Conservation (phyloP, 2,888 invertebrate species). For the Eristalis tenax region DNA sequence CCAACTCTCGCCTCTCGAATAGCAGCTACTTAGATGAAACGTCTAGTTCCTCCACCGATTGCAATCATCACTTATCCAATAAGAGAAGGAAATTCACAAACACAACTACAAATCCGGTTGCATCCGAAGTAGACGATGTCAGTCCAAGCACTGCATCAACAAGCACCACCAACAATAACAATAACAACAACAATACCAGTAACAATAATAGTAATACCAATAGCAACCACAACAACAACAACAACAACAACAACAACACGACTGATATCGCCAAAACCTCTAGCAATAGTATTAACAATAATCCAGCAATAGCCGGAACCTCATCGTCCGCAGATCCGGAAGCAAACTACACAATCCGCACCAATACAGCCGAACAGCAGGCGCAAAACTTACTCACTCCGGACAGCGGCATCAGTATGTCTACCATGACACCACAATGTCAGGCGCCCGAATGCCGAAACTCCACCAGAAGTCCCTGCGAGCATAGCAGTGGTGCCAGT, state of each 20-base stretch:
- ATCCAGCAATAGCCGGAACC: conserved; percentile 47
- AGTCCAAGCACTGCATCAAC: conserved; percentile 26
- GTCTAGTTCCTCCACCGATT: conserved; percentile 70
- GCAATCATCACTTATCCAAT: conserved; percentile 60
- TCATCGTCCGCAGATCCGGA: conserved; percentile 51
- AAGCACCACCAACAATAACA: conserved; percentile 65
- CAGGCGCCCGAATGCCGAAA: conserved; percentile 60
- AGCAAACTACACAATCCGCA: conserved; percentile 52
- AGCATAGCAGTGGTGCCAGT: conserved; percentile 57
- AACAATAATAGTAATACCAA: conserved; percentile 28
- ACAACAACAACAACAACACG: conserved; percentile 47
- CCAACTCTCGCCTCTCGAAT: conserved; percentile 76
- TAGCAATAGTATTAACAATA: conserved; percentile 64
- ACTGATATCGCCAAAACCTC: conserved; percentile 57
- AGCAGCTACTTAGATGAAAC: conserved; percentile 74
- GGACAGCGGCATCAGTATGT: conserved; percentile 76
- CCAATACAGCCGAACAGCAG: conserved; percentile 56
- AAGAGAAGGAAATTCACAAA: conserved; percentile 61
- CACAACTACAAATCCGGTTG: conserved; percentile 59
- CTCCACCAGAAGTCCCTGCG: conserved; percentile 44
- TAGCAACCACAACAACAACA: conserved; percentile 64
- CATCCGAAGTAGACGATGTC: conserved; percentile 58
- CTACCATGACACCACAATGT: conserved; percentile 72
- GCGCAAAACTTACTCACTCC: conserved; percentile 73
- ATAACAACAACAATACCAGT: conserved; percentile 50